Evolutionary conservation across 2,797 vertebrate genomes (phyloP).

Genomic region (Rhinatrema bivittatum): DNA sequence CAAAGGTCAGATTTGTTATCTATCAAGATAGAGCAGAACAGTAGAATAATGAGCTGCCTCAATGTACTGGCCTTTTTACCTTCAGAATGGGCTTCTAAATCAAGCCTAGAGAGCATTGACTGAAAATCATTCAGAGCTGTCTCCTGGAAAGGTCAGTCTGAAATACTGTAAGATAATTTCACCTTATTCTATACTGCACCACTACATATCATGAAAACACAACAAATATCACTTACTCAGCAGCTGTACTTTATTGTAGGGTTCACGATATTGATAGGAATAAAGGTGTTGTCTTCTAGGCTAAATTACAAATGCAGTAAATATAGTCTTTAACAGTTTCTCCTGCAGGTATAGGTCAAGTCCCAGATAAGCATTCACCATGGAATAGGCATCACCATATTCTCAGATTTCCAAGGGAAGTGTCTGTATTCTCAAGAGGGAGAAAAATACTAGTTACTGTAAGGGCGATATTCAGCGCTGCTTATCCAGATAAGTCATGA

Average conservation of each 20-base stretch:
- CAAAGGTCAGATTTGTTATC: conserved; percentile 43
- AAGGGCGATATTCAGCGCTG: too few relatives aligned
- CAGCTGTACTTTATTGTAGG: background rate
- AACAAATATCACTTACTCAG: conserved; percentile 11
- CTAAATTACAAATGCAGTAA: too few relatives aligned
- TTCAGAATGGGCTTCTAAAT: conserved; percentile 49
- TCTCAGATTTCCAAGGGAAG: background rate
- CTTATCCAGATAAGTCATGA: too few relatives aligned
- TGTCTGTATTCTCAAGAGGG: background rate
- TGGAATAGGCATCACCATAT: too few relatives aligned
- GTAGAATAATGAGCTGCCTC: conserved; percentile 41
- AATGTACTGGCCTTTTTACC: conserved; percentile 37
- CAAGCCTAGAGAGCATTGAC: conserved; percentile 39
- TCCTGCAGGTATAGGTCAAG: background rate
- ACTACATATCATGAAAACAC: conserved; percentile 4
- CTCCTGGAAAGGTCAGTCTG: conserved; percentile 36
- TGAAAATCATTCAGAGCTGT: conserved; percentile 49
- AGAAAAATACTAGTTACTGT: background rate
- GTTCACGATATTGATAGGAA: background rate
- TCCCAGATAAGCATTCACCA: background rate
- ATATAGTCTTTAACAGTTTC: background rate
- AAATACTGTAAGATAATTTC: conserved; percentile 44
- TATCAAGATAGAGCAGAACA: conserved; percentile 33
- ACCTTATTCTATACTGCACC: conserved; percentile 19
- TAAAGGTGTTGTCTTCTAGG: background rate